Evolutionary conservation across 2,113 vertebrate species (phyloP), one percentile per base, ranked within the genome.

Genomic region (Sakesphorus luctuosus): DNA sequence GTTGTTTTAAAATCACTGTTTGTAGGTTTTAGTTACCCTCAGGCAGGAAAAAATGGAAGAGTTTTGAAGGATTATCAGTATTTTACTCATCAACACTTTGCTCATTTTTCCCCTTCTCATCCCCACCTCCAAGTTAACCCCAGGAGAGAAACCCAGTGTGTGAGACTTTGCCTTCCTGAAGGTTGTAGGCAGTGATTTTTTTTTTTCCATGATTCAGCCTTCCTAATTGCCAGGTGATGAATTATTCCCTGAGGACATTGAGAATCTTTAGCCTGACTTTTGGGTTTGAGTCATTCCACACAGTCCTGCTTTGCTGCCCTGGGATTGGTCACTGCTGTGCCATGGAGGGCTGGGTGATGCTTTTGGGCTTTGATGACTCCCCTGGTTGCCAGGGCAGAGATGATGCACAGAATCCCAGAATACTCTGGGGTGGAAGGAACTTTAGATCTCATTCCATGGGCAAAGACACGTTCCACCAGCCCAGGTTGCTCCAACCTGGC

Each of bases 191-290:
- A 38, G 59, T 65, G 31, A 15, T 63, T 74, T 63, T 74, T 67
- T 47, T 53, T 94, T 76, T 84, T 49, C 62, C n/a, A 10, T 90
- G 49, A 77, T 82, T 92, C 81, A 93, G n/a, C 47, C 43, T 40
- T 20, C 50, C 46, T 77, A 58, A 84, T 94, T 92, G 35, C 20
- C 31, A 94, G 47, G 47, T 43, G 65, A 50, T 52, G n/a, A 89
- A 50, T 92, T 72, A 11, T 55, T 68, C 78, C 11, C 65, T 87
- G 62, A 52, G 79, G 63, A 29, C 24, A 29, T 28, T 84, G 71
- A 21, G 40, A 24, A 50, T 74, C 35, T 66, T 55, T 53, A 79
- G 31, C 62, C 77, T 83, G 75, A 55, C 56, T 24, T 67, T 73
- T 21, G 49, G 18, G 31, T 63, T 52, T 31, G 24, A 40, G 19